Conservation (phyloP, 2,113 vertebrate genomes). For the Balaenoptera acutorostrata region DNA sequence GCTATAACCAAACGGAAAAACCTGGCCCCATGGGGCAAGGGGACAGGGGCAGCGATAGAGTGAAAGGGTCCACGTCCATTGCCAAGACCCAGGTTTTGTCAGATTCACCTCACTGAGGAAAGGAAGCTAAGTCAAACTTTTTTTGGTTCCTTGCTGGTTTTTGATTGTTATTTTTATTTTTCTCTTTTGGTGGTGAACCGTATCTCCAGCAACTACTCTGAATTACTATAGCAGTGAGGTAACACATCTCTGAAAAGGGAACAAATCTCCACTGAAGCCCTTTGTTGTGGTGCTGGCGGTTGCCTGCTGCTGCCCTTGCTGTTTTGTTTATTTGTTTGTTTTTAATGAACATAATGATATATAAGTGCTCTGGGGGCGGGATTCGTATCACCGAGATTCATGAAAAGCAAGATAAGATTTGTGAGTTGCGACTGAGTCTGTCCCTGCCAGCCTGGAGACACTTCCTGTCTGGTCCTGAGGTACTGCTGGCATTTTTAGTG, state of each 20-base stretch:
- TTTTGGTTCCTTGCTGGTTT: not conserved
- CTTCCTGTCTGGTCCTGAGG: slow-evolving; percentile 2
- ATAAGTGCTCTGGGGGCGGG: not conserved
- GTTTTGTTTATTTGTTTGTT: slow-evolving; percentile 28
- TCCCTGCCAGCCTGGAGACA: slow-evolving; percentile 5
- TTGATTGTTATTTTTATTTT: not conserved
- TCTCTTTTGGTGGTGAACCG: not conserved
- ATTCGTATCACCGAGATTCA: slow-evolving; percentile 18
- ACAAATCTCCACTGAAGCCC: not conserved
- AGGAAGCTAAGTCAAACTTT: not conserved
- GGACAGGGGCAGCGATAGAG: not conserved
- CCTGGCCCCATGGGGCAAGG: not conserved
- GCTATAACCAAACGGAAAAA: slow-evolving; percentile 58
- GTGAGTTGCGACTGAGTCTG: not conserved
- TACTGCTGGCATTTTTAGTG: not conserved
- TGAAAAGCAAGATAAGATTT: slow-evolving; percentile 47
- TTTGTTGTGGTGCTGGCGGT: not conserved
- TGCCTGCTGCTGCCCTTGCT: not conserved
- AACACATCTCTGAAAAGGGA: not conserved
- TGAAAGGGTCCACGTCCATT: fast-evolving
- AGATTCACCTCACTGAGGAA: not conserved
- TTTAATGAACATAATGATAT: slow-evolving; percentile 26
- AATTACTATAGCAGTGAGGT: not conserved
- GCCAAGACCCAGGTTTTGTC: not conserved
- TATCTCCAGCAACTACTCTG: not conserved